Evolutionary conservation across 2,888 invertebrate genomes (phyloP), one percentile per base, ranked within the genome.

Genomic region (Azorinus chamasolen): DNA sequence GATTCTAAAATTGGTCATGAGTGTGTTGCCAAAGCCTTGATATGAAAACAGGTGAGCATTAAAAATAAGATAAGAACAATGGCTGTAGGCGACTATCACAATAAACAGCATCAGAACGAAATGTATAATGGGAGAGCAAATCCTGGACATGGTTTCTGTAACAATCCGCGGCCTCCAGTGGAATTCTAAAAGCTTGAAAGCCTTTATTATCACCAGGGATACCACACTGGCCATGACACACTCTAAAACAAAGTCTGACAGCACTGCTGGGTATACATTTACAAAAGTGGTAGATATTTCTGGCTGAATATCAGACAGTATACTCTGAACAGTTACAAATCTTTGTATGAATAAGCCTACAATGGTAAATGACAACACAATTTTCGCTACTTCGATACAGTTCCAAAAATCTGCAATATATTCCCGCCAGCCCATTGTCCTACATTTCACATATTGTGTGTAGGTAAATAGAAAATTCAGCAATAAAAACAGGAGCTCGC

Each of bases 401-500:
- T 73, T 86, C 87, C 87, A 87, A 3, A 59, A 41, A 45, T 86
- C 84, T 16, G 59, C 37, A 62, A 88, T 85, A 62, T 88, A 88
- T 25, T 69, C 68, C 25, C 46, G 50, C 10, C 46, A 65, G 1
- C 79, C 80, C 5, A 77, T n/a, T 24, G 57, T 66, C 22, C 57
- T 74, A 16, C 74, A 75, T 43, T 73, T 78, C 27, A 73, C 83
- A 22, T 80, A 55, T 68, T 87, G 86, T 14, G 75, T 55, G 45
- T 77, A 79, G 1, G 72, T 70, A 69, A 84, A 88, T 0, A 58
- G 22, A 6, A 85, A n/a, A 14, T 80, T 79, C 48, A 83, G 85
- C 2, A 78, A 10, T 0, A 85, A 24, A 57, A 86, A 89, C 5
- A 85, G 41, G 2, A 68, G 48, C 54, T 87, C 87, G 69, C 85